These are phyloP conservation scores for Dolichoris vasculosae DNA, from an alignment of 1,140 invertebrate species.

Conservation along the genomic window DNA sequence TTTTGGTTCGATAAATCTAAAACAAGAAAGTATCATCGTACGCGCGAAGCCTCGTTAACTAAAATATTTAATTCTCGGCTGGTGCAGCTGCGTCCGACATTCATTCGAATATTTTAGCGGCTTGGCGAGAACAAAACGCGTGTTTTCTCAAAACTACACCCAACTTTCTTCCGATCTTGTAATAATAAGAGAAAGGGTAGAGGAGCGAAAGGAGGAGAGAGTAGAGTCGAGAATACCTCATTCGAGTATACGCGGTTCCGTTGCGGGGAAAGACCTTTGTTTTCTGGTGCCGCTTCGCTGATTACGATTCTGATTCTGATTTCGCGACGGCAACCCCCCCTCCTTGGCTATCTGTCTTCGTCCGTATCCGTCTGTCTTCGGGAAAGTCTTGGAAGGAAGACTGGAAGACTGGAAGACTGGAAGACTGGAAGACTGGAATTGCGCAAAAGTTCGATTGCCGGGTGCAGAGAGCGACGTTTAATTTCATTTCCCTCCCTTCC, in stretches of 20 bases:
- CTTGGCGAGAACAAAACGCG: slow-evolving; percentile 7
- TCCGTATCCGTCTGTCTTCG: slow-evolving; percentile 9
- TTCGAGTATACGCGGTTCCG: background rate
- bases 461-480: slow-evolving; percentile 28
- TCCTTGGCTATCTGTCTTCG: background rate
- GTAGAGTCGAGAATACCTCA: background rate
- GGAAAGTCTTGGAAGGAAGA: too few relatives aligned
- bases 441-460: slow-evolving; percentile 38
- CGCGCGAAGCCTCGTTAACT: background rate
- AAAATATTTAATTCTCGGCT: slow-evolving; percentile 23
- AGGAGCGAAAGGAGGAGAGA: background rate
- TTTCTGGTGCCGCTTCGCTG: slow-evolving; percentile 10
- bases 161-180: background rate
- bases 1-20: background rate
- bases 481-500: slow-evolving; percentile 12
- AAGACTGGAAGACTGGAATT: slow-evolving; percentile 1
- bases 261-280: slow-evolving; percentile 29
- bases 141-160: background rate
- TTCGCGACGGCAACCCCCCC: slow-evolving; percentile 10
- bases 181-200: slow-evolving; percentile 31
- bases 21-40: background rate
- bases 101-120: slow-evolving; percentile 3
- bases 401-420: too few relatives aligned
- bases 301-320: slow-evolving; percentile 45
- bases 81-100: slow-evolving; percentile 22